Evolutionary conservation across 2,888 invertebrate genomes (phyloP), one percentile per base, ranked within the genome.

Genomic region (Caenorhabditis drosophilae): DNA sequence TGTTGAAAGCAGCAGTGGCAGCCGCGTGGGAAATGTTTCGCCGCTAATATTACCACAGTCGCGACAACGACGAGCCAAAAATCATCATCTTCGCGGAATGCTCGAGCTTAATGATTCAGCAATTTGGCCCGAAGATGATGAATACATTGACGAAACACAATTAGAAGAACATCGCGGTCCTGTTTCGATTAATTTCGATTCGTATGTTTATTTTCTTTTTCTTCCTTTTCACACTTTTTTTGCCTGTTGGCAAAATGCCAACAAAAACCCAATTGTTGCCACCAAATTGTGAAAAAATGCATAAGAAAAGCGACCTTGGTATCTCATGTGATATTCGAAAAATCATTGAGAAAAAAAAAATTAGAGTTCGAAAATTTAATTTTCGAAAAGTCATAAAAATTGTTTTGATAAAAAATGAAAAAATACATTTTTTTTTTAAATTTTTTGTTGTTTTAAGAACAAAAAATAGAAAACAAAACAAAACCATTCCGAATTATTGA

Each of bases 111-210:
- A 47, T 34, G 4, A n/a, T 15, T 9, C n/a, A n/a, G 16, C 18
- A 2, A 70, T 72, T 12, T 75, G 75, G 72, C 72, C 62, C 0
- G 59, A 61, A 18, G 72, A 73, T 40, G 62, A 68, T 9, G 35
- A 53, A 35, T n/a, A n/a, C n/a, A 54, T 64, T 27, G 67, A 68
- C 47, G 67, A 61, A 36, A 36, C 40, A 18, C 34, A 56, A 4
- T 40, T 67, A 15, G 69, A 64, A 20, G 64, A 73, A 22, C 73
- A 73, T 40, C 51, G 50, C n/a, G 67, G 69, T 55, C 73, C 72
- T 3, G 53, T 38, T 9, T 38, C 48, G 9, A 46, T 72, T 20
- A 72, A 75, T 35, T 73, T 59, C 40, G 72, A 75, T 52, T 52
- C 72, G 75, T 75, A 35, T 58, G 75, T 75, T 47, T 31, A 36